A percentile compares a stretch with the other conserved stretches of the same genome.
Conservation (phyloP, 2,797 vertebrate genomes). For the Huso huso region DNA sequence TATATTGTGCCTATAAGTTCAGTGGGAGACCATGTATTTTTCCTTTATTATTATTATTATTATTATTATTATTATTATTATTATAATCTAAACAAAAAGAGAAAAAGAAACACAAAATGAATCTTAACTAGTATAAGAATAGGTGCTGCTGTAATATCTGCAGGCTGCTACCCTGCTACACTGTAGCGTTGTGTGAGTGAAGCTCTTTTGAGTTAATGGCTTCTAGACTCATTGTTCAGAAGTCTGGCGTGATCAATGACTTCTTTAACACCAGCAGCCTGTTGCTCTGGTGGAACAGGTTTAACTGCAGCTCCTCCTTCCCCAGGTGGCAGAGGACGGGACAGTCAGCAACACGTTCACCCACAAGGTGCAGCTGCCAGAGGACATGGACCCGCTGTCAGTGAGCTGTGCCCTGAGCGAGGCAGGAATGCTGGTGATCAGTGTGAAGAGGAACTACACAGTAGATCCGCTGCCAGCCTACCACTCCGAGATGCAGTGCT, state of each 20-base stretch:
- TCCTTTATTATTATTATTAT: too few relatives aligned
- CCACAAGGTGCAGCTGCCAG: constrained; percentile 68
- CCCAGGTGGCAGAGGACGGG: constrained; percentile 65
- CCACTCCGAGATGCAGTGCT: constrained; percentile 45
- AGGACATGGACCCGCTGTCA: constrained; percentile 71
- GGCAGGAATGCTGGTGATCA: constrained; percentile 55
- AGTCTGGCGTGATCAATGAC: not conserved
- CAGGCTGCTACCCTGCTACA: too few relatives aligned
- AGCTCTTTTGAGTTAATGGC: too few relatives aligned
- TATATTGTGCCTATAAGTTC: too few relatives aligned
- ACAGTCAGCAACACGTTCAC: constrained; percentile 65
- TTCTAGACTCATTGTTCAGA: not conserved
- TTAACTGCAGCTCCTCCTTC: not conserved
- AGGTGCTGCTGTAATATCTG: too few relatives aligned
- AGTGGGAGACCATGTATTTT: too few relatives aligned
- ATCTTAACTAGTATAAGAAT: too few relatives aligned
- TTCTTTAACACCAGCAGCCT: not conserved
- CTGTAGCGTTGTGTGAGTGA: too few relatives aligned
- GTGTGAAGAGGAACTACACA: constrained; percentile 25
- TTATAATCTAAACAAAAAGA: too few relatives aligned
- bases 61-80: too few relatives aligned
- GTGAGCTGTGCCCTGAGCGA: constrained; percentile 55
- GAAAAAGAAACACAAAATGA: too few relatives aligned
- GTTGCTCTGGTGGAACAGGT: not conserved
- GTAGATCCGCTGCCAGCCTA: constrained; percentile 22